These are phyloP conservation scores for Eufriesea mexicana DNA, from an alignment of 1,140 invertebrate genomes.

Conservation along the genomic window DNA sequence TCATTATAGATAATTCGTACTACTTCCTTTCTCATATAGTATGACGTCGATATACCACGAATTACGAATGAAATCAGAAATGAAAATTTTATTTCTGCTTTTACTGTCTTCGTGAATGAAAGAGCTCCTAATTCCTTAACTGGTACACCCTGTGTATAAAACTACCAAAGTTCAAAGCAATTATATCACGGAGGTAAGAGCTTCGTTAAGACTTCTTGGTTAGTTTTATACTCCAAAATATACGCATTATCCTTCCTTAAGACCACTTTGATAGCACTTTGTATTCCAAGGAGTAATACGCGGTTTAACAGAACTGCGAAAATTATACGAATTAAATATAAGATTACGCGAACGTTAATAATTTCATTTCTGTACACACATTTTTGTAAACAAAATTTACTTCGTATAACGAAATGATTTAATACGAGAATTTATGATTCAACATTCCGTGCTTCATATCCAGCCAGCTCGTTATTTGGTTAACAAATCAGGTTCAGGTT, in stretches of 20 bases:
- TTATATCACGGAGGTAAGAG: neutral
- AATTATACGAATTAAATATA: neutral
- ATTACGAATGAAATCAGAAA: neutral
- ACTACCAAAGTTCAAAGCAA: neutral
- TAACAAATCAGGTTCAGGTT: slow-evolving; percentile 2
- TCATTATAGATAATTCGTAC: neutral
- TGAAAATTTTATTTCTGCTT: neutral
- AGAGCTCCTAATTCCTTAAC: neutral
- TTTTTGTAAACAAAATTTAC: neutral
- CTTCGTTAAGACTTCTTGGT: neutral
- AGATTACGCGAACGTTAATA: neutral
- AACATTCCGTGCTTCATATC: neutral
- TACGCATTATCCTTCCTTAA: neutral
- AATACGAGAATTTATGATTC: slow-evolving; percentile 1
- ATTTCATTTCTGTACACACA: too few relatives aligned
- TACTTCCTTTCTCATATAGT: neutral
- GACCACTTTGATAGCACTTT: neutral
- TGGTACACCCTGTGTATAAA: neutral
- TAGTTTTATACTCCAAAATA: neutral
- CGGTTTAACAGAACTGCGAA: neutral
- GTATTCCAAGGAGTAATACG: neutral
- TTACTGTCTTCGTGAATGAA: neutral
- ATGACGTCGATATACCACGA: neutral
- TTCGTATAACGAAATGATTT: neutral
- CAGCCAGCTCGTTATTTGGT: slow-evolving; percentile 11